Percentiles rank a stretch among this genome's conserved stretches.
Conservation (phyloP, 92 coral and sea anemone genomes). For the Palythoa grandis region DNA sequence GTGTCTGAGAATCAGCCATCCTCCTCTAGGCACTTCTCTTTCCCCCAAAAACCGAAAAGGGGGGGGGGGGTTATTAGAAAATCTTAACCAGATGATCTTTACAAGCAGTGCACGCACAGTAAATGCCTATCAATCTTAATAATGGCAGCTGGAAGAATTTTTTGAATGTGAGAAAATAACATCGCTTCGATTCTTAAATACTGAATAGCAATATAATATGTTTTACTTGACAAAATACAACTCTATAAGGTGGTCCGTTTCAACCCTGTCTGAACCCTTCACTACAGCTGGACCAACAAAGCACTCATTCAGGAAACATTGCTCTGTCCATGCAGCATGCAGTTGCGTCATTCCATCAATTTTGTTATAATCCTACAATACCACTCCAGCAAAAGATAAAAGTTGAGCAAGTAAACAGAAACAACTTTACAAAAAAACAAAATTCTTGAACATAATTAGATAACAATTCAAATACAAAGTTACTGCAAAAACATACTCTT, state of each 20-base stretch:
- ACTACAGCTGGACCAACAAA: slow-evolving; percentile 20
- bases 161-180: too few relatives aligned
- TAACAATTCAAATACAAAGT: slow-evolving; percentile 19
- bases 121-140: too few relatives aligned
- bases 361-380: slow-evolving; percentile 18
- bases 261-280: slow-evolving; percentile 29
- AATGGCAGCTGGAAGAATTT: too few relatives aligned
- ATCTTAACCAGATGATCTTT: too few relatives aligned
- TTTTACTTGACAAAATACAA: slow-evolving; percentile 1
- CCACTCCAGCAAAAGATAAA: slow-evolving; percentile 17
- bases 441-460: background rate
- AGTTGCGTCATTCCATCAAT: slow-evolving; percentile 10
- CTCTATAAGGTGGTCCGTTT: slow-evolving; percentile 23
- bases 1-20: too few relatives aligned
- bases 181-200: too few relatives aligned
- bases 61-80: too few relatives aligned
- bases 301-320: slow-evolving; percentile 21
- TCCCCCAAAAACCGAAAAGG: too few relatives aligned
- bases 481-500: background rate
- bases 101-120: too few relatives aligned
- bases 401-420: background rate
- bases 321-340: slow-evolving; percentile 22
- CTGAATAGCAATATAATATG: slow-evolving; percentile 17
- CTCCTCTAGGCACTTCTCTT: too few relatives aligned
- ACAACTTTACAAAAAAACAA: background rate